Base-by-base conservation (phyloP, 2,797 vertebrate species). In the Luscinia megarhynchos region DNA sequence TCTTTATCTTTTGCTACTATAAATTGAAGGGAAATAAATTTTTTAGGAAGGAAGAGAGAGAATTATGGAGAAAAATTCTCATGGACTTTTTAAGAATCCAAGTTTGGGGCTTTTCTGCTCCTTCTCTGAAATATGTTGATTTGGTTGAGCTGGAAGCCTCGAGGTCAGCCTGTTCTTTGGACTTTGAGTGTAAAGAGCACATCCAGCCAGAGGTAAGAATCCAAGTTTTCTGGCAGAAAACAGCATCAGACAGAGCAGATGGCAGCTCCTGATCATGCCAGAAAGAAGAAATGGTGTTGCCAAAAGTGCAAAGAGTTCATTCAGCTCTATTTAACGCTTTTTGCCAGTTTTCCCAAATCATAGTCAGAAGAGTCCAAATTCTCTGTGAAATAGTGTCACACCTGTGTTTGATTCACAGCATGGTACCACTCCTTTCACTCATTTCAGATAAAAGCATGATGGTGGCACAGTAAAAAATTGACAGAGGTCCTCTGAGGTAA, bases 241-340 rank as follows among this genome's bases (percentile, higher is more conserved):
- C 62, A 84, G 50, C 73, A 86, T 59, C 74, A 87, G 85, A 91
- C 77, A 75, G 83, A 94, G 86, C 85, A 95, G 93, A 95, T 81
- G 92, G 87, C 69, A 92, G 55, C 41, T 91, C 36, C 40, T 69
- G 43, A 85, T 55, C 38, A 29, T 4, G 59, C 43, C 76, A 89
- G 62, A 79, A 72, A 62, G 38, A 84, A 75, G 67, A 91, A 94
- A 93, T 30, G 32, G 40, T 62, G 9, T 40, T 93, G 84, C 84
- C 82, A 93, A 91, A 89, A 89, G 63, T 29, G 59, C 62, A 64
- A 69, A 79, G 55, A 91, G 68, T 72, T 95, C 23, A 15, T 63
- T n/a, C 55, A 84, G n/a, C 17, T 68, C 46, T 78, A 8, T 69
- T 53, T 55, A 66, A 75, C 53, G 11, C 15, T 89, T 57, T 75